Conservation (phyloP, 2,113 vertebrate species). For the Emydocephalus ijimae region DNA sequence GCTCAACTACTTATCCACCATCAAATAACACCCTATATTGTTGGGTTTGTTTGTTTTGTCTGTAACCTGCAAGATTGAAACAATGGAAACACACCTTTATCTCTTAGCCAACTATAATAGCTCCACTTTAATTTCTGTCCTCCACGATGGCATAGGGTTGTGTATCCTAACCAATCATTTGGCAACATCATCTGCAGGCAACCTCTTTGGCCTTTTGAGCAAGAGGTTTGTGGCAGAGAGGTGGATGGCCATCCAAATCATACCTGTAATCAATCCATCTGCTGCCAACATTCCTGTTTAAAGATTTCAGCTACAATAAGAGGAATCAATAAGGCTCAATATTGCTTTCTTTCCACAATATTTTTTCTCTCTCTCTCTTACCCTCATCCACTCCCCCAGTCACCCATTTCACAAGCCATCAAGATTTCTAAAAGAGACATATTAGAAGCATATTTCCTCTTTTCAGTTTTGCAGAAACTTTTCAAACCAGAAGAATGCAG, state of each 20-base stretch:
- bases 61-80: not conserved
- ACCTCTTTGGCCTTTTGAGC: not conserved
- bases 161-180: slow-evolving; percentile 8
- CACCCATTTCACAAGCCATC: not conserved
- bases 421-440: slow-evolving; percentile 49
- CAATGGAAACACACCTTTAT: slow-evolving; percentile 13
- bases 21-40: not conserved
- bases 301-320: slow-evolving; percentile 35
- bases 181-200: fast-evolving
- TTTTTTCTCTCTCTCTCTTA: slow-evolving; percentile 26
- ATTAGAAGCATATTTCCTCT: slow-evolving; percentile 50
- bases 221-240: not conserved
- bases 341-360: slow-evolving; percentile 35
- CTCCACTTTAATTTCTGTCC: slow-evolving; percentile 8
- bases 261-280: slow-evolving; percentile 31
- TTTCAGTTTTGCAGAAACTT: slow-evolving; percentile 65
- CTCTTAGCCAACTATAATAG: not conserved
- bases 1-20: not conserved
- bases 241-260: not conserved
- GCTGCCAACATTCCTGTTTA: slow-evolving; percentile 39
- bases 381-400: not conserved
- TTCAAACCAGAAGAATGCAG: slow-evolving; percentile 65
- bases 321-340: slow-evolving; percentile 47
- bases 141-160: not conserved
- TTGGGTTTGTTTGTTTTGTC: not conserved